These are phyloP conservation scores for Schizotus pectinicornis DNA, from an alignment of 2,888 invertebrate species.

Conservation along the genomic window DNA sequence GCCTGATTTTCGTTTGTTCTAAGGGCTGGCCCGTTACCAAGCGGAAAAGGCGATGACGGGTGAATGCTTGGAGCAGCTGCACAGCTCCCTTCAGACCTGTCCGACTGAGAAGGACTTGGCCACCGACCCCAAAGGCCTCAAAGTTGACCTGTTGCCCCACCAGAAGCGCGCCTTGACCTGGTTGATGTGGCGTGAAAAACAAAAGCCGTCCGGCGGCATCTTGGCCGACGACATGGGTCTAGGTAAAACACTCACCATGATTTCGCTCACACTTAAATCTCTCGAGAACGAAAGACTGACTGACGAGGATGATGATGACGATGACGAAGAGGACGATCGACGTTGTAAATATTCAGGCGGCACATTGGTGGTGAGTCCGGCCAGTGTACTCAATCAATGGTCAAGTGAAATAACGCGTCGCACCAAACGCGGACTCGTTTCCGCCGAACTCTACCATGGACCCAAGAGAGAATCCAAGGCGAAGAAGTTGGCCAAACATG, in stretches of 20 bases:
- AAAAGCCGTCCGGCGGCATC: conserved; percentile 85
- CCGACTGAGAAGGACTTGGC: conserved; percentile 68
- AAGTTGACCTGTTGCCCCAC: conserved; percentile 77
- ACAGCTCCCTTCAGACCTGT: conserved; percentile 71
- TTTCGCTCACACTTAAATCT: conserved; percentile 70
- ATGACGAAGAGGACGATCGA: conserved; percentile 21
- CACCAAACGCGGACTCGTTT: conserved; percentile 66
- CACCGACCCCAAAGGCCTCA: conserved; percentile 68
- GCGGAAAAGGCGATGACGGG: conserved; percentile 72
- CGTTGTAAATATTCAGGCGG: conserved; percentile 62
- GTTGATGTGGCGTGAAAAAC: conserved; percentile 89
- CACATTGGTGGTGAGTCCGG: conserved; percentile 91
- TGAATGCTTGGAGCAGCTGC: conserved; percentile 74
- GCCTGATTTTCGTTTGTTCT: conserved; percentile 28
- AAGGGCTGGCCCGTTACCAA: conserved; percentile 72
- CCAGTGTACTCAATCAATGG: conserved; percentile 92
- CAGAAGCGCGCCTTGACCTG: conserved; percentile 87
- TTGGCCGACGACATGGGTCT: conserved; percentile 86
- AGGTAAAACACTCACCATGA: conserved; percentile 85
- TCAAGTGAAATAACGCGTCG: conserved; percentile 75
- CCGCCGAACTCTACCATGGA: conserved; percentile 82
- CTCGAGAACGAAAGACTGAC: conserved; percentile 57
- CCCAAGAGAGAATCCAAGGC: conserved; percentile 70
- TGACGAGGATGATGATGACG: conserved; percentile 36
- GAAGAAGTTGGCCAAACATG: conserved; percentile 69